Conservation (phyloP, 2,797 vertebrate species). For the Gobionotothen gibberifrons region DNA sequence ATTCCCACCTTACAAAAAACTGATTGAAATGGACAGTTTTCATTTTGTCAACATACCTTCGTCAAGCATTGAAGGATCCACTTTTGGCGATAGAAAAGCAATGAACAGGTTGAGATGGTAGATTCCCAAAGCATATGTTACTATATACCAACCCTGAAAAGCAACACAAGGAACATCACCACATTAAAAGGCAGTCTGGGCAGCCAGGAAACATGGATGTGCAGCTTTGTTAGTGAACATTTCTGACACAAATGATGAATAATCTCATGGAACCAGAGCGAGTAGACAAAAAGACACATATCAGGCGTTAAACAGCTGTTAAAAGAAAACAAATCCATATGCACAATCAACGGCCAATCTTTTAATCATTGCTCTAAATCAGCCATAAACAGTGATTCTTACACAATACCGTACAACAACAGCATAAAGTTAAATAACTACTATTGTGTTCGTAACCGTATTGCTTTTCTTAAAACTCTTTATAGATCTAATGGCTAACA, state of each 20-base stretch:
- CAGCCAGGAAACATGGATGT: neutral
- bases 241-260: neutral
- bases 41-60: constrained; percentile 87
- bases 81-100: constrained; percentile 99
- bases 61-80: constrained; percentile 98
- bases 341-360: constrained; percentile 9
- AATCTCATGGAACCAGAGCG: neutral
- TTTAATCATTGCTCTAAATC: constrained; percentile 12
- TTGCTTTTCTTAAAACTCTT: neutral
- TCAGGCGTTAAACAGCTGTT: neutral
- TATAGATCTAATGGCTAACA: neutral
- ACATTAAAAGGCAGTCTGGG: constrained; percentile 6
- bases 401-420: neutral
- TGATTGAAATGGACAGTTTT: neutral
- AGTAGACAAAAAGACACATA: neutral
- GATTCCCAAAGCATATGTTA: constrained; percentile 99
- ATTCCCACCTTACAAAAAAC: neutral
- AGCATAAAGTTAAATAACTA: neutral
- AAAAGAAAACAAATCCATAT: neutral
- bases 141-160: constrained; percentile 98
- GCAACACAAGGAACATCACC: constrained; percentile 29
- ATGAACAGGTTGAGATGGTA: constrained; percentile 99
- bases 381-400: constrained; percentile 7
- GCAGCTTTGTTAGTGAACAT: neutral
- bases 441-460: neutral